These are phyloP conservation scores for Ascidia mentula DNA, from an alignment of 23 tunicate genomes.

Conservation along the genomic window DNA sequence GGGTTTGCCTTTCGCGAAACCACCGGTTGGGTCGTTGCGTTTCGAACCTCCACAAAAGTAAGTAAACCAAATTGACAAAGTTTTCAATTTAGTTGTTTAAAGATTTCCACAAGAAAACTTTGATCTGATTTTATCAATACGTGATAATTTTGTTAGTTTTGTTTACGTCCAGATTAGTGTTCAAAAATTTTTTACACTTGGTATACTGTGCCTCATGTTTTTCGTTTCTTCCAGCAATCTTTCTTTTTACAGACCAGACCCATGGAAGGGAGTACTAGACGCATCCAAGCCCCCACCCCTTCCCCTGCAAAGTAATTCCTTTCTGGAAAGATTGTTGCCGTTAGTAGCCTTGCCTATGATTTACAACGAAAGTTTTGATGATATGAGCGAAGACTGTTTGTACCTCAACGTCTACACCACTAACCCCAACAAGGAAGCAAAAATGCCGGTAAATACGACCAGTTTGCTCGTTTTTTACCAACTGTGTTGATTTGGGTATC, in stretches of 20 bases:
- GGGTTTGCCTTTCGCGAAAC: constrained; percentile 64
- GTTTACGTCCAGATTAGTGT: no score
- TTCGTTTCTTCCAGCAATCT: no score
- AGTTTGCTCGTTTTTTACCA: no score
- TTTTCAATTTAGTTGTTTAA: no score
- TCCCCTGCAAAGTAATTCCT: constrained; percentile 2
- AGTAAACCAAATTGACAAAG: no score
- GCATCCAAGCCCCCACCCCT: neutral
- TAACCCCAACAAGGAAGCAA: constrained; percentile 13
- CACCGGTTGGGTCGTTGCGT: constrained; percentile 61
- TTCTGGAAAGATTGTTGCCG: neutral
- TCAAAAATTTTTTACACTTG: no score
- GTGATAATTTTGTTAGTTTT: no score
- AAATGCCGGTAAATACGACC: constrained; percentile 41
- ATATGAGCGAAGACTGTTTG: constrained; percentile 37
- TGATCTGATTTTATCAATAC: no score
- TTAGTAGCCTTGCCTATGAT: neutral
- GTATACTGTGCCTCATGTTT: no score
- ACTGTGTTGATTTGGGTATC: no score
- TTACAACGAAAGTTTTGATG: neutral
- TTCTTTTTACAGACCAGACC: constrained; percentile 1
- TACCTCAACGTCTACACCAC: constrained; percentile 49
- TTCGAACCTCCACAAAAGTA: constrained; percentile 62
- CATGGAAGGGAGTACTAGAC: constrained; percentile 15
- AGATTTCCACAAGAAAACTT: no score